Conservation (phyloP, 2,113 vertebrate species). For the Chrysemys picta region DNA sequence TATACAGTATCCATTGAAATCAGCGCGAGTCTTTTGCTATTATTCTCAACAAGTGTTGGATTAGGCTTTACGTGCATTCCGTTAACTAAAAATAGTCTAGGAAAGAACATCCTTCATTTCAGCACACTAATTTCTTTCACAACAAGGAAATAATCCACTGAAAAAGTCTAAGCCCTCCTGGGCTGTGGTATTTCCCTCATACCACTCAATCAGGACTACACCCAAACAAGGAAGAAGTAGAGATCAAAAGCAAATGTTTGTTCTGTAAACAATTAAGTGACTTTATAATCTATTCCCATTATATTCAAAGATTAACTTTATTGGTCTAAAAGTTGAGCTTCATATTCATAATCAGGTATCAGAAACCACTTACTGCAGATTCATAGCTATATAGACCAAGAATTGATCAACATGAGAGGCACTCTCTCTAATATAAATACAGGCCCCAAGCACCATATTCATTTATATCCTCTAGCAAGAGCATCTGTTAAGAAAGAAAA, state of each 20-base stretch:
- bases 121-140: neutral
- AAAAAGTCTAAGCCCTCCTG: neutral
- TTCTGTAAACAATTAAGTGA: neutral
- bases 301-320: neutral
- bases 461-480: neutral
- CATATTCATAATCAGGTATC: neutral
- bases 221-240: neutral
- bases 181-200: neutral
- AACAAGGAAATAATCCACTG: neutral
- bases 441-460: neutral
- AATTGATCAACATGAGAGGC: neutral
- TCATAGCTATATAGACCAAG: neutral
- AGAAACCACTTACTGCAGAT: neutral
- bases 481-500: neutral
- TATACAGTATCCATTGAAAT: neutral
- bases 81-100: neutral
- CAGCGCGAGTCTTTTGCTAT: neutral
- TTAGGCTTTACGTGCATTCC: neutral
- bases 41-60: neutral
- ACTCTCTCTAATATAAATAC: neutral
- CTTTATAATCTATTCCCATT: neutral
- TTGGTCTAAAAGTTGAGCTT: neutral
- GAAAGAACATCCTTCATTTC: neutral
- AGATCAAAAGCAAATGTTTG: neutral
- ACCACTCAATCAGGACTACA: neutral